Conservation (phyloP, 2,888 invertebrate species). For the Ferdinandea cuprea region DNA sequence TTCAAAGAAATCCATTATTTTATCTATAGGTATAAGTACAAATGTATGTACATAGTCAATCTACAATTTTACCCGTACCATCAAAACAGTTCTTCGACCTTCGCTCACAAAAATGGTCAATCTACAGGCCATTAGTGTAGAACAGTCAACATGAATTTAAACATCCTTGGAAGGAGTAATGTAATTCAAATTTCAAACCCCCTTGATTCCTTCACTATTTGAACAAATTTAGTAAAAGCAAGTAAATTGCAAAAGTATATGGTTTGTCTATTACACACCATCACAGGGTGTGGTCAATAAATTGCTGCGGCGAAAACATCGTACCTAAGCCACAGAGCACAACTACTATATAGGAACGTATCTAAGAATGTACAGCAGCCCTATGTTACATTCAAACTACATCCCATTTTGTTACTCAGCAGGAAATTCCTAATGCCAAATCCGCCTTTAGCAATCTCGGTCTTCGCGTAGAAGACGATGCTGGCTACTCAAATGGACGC, state of each 20-base stretch:
- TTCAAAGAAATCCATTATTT: no score
- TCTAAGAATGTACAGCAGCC: no score
- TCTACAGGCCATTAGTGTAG: not conserved
- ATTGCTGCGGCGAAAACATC: slow-evolving; percentile 45
- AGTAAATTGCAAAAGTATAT: slow-evolving; percentile 62
- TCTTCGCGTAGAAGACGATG: slow-evolving; percentile 9
- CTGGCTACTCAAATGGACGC: slow-evolving; percentile 68
- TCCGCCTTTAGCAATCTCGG: slow-evolving; percentile 61
- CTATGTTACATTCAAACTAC: slow-evolving; percentile 41
- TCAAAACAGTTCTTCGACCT: not conserved
- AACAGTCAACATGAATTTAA: slow-evolving; percentile 2
- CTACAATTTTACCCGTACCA: no score
- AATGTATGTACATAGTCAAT: no score
- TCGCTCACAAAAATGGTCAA: slow-evolving; percentile 2
- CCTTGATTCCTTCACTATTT: not conserved
- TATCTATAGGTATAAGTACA: no score
- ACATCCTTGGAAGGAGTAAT: not conserved
- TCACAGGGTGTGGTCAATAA: slow-evolving; percentile 72
- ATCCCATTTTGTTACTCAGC: slow-evolving; percentile 35
- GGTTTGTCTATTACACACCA: slow-evolving; percentile 65
- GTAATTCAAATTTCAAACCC: slow-evolving; percentile 1
- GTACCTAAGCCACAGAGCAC: slow-evolving; percentile 65
- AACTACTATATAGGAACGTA: slow-evolving; percentile 48
- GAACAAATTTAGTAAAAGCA: slow-evolving; percentile 6
- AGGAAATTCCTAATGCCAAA: slow-evolving; percentile 44